These are phyloP conservation scores for Ctenopoma multispine DNA, from an alignment of 2,797 vertebrate genomes.

Conservation along the genomic window DNA sequence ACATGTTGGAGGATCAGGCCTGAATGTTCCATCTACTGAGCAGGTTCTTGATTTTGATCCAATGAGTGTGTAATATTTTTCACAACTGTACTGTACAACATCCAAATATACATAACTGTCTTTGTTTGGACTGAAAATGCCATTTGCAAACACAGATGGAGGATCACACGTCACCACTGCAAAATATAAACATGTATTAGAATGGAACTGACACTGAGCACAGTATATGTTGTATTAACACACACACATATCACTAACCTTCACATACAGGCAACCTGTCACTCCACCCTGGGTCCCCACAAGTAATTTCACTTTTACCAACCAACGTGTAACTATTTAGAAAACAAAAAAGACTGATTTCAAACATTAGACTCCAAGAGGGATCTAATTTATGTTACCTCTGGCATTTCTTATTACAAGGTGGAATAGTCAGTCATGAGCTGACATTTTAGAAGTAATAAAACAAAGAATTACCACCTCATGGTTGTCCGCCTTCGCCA, in stretches of 20 bases:
- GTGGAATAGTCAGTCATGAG: too few relatives aligned
- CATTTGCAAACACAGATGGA: rapidly evolving
- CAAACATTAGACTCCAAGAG: too few relatives aligned
- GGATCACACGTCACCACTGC: constrained; percentile 49
- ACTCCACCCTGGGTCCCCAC: background rate
- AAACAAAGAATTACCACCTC: too few relatives aligned
- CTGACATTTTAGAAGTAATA: too few relatives aligned
- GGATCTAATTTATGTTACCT: too few relatives aligned
- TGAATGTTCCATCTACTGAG: constrained; percentile 2
- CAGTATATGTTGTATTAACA: background rate
- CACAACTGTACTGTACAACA: constrained; percentile 23
- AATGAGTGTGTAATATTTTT: rapidly evolving
- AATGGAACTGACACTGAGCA: background rate
- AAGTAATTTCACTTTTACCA: rapidly evolving
- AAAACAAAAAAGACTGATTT: background rate
- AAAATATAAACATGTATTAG: constrained; percentile 33
- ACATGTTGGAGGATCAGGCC: constrained; percentile 26
- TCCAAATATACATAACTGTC: rapidly evolving
- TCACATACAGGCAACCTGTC: constrained; percentile 37
- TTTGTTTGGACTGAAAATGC: rapidly evolving
- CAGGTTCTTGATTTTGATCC: constrained; percentile 10
- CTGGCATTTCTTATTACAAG: too few relatives aligned
- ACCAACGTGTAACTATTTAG: rapidly evolving
- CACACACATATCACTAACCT: constrained; percentile 50
- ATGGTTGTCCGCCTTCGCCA: too few relatives aligned